Base-by-base conservation (phyloP, 2,797 vertebrate species). In the Apodemus agrarius region DNA sequence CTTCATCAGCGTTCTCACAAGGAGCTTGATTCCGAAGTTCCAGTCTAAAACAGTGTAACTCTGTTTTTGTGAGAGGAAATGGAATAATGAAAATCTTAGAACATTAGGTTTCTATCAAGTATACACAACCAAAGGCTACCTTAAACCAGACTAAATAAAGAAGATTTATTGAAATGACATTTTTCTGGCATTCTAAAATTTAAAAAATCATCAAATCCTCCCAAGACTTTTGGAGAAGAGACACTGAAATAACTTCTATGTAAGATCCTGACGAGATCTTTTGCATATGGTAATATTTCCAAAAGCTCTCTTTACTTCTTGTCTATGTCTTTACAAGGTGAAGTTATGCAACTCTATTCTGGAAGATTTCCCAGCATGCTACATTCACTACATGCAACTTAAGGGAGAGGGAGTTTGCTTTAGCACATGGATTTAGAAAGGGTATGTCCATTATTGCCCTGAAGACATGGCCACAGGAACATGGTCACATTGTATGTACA, bases 121-220 rank as follows among this genome's bases (percentile, higher is more conserved):
- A 54, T 67, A 79, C 31, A 26, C 43, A 52, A 83, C 19, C 92
- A 57, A 75, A 96, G 75, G 3, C 37, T 17, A 91, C 19, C n/a
- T 82, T 81, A 81, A 86, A 89, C 21, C 10, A 52, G 49, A 52
- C 49, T 52, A 52, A 52, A 52, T 52, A 52, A 52, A 52, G 49
- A 11, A 52, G 7, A 54, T 89, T 95, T 80, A 49, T 63, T 90
- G 26, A 1, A 74, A 80, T 61, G 14, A 26, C 54, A 65, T 24
- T 94, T 96, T 37, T 79, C 57, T 89, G 37, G 87, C 91, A 37
- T 61, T 95, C 49, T 95, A 29, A 93, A 82, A 14, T 88, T 67
- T 57, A 3, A 57, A 7, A 84, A 90, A 82, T 75, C 63, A 16
- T 2, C 24, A 4, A 95, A 63, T 74, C 24, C 24, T 74, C 54